Percentiles rank a stretch among this genome's conserved stretches.
phyloP scores from a whole-genome alignment of 2,797 vertebrate genomes.

The Propithecus perrieri region DNA sequence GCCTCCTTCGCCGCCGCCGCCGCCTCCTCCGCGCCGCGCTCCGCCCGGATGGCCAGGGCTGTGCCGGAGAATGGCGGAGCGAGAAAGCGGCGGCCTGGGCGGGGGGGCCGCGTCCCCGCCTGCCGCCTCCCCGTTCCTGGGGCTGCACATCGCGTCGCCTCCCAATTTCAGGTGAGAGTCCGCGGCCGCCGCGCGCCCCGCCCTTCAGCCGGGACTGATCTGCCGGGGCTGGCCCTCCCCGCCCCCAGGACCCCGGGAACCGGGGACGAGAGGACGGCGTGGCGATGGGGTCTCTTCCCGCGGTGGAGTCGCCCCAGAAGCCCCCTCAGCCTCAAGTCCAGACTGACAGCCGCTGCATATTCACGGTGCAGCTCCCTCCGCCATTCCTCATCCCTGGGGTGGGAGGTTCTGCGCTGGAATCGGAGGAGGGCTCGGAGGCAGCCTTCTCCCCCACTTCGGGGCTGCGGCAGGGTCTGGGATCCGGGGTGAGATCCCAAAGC shows the following conservation, averaged over 20 bases:
- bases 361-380: background rate
- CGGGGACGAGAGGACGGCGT: background rate
- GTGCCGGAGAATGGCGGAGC: constrained; percentile 90
- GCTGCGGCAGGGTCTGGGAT: background rate
- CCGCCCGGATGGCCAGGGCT: constrained; percentile 81
- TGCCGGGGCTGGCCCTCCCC: background rate
- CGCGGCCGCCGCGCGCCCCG: background rate
- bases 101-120: constrained; percentile 86
- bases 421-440: constrained; percentile 15
- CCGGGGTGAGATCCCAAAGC: background rate
- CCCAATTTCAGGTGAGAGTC: constrained; percentile 88
- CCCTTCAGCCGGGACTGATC: background rate
- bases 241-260: background rate
- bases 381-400: constrained; percentile 47
- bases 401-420: background rate
- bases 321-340: background rate
- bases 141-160: constrained; percentile 87
- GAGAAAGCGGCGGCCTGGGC: constrained; percentile 86
- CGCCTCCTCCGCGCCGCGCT: constrained; percentile 71
- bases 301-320: background rate
- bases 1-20: constrained; percentile 32
- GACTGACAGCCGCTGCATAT: background rate
- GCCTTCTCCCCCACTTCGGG: background rate
- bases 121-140: constrained; percentile 87
- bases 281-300: background rate